A percentile compares a stretch with the other conserved stretches of the same genome.
phyloP scores from a whole-genome alignment of 2,113 vertebrate species.

The Thamnaconus septentrionalis region DNA sequence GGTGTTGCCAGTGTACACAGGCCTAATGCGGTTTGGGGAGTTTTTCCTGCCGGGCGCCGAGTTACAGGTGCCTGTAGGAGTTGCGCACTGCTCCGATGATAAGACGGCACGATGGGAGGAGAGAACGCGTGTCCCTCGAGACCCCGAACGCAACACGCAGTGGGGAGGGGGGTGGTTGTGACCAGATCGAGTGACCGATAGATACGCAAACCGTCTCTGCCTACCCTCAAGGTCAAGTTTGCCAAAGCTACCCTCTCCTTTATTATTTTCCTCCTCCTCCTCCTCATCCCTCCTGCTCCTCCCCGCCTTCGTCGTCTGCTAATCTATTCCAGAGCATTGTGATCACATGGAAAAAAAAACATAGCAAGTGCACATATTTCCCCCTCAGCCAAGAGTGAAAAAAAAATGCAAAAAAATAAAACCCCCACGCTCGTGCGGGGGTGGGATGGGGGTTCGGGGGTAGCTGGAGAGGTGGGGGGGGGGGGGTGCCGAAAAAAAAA shows the following conservation, averaged over 20 bases:
- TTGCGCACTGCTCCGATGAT: constrained; percentile 45
- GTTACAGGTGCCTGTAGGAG: constrained; percentile 67
- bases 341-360: constrained; percentile 81
- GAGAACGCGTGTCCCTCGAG: constrained; percentile 32
- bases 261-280: constrained; percentile 43
- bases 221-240: constrained; percentile 54
- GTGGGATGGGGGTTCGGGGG: constrained; percentile 15
- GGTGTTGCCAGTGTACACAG: constrained; percentile 73
- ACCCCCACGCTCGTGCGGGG: constrained; percentile 37
- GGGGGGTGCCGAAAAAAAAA: background rate
- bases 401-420: constrained; percentile 74
- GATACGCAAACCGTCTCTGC: constrained; percentile 4
- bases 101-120: constrained; percentile 51
- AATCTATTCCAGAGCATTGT: constrained; percentile 83
- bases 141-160: constrained; percentile 4
- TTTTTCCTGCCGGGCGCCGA: constrained; percentile 57
- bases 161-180: constrained; percentile 2
- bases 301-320: constrained; percentile 60
- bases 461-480: constrained; percentile 12
- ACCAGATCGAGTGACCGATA: constrained; percentile 17
- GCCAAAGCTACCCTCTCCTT: constrained; percentile 68
- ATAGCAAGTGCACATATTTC: constrained; percentile 84
- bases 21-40: constrained; percentile 64
- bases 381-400: constrained; percentile 74
- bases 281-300: constrained; percentile 53